A percentile compares a stretch with the other conserved stretches of the same genome.
These are phyloP conservation scores for Drosophila stalkeri DNA, from an alignment of 2,888 invertebrate genomes.

Conservation along the genomic window DNA sequence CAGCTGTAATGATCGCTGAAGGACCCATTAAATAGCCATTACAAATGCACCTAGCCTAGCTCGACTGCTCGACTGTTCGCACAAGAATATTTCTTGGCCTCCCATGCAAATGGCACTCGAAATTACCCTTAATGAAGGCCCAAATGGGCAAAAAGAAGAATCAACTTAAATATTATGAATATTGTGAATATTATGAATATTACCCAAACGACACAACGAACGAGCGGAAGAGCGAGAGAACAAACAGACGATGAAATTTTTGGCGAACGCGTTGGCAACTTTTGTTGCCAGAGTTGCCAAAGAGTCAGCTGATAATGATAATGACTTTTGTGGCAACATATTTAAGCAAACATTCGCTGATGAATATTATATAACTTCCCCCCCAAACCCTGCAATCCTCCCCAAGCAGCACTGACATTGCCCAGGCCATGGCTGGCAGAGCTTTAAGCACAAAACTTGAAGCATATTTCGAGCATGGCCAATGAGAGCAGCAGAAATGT, in stretches of 20 bases:
- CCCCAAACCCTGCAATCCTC: accelerated
- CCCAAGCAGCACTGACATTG: background rate
- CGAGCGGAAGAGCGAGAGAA: background rate
- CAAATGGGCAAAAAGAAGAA: constrained; percentile 32
- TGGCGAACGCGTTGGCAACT: constrained; percentile 10
- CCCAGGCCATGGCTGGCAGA: background rate
- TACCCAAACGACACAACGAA: constrained; percentile 14
- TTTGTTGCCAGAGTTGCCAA: constrained; percentile 32
- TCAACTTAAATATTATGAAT: constrained; percentile 55
- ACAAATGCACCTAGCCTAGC: constrained; percentile 47
- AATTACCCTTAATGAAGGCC: constrained; percentile 71
- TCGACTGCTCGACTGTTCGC: too few relatives aligned
- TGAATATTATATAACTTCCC: constrained; percentile 25
- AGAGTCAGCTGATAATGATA: constrained; percentile 54
- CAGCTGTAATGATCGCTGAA: constrained; percentile 31
- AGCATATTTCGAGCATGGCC: constrained; percentile 24
- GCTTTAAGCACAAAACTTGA: constrained; percentile 18
- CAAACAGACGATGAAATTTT: constrained; percentile 28
- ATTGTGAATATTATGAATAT: constrained; percentile 48
- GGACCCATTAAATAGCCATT: constrained; percentile 68
- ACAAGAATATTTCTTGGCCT: constrained; percentile 40
- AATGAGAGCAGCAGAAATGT: constrained; percentile 22
- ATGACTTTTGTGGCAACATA: constrained; percentile 50
- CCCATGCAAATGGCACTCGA: constrained; percentile 64
- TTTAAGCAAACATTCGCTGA: constrained; percentile 50